A percentile compares a stretch with the other conserved stretches of the same genome.
These are phyloP conservation scores for Intellagama lesueurii DNA, from an alignment of 2,797 vertebrate species.

Conservation along the genomic window DNA sequence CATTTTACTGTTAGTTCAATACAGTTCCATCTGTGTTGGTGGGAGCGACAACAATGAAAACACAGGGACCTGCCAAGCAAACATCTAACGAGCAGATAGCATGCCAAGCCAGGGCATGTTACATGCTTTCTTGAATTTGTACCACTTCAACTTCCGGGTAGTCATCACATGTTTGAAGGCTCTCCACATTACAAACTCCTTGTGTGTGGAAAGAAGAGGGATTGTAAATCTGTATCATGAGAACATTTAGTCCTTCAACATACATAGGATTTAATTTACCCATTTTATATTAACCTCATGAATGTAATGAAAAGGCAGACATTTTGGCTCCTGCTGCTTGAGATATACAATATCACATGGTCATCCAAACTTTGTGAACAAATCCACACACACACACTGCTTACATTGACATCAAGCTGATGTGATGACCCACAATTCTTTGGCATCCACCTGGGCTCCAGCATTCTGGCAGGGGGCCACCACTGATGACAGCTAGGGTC, in stretches of 20 bases:
- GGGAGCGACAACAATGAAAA: not conserved
- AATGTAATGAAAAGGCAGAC: not conserved
- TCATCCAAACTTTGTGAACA: not conserved
- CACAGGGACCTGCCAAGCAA: not conserved
- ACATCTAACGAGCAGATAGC: not conserved
- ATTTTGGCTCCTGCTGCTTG: no score
- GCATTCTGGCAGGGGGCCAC: not conserved
- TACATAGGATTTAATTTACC: not conserved
- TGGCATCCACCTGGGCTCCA: not conserved
- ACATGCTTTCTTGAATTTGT: not conserved
- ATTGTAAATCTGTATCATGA: not conserved
- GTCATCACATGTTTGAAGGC: not conserved
- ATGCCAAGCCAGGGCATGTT: not conserved
- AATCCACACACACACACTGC: not conserved
- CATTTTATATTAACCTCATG: not conserved
- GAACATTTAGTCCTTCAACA: not conserved
- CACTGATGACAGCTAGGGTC: not conserved
- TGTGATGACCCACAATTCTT: no score
- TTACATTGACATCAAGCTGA: not conserved
- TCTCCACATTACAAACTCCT: not conserved
- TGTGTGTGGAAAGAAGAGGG: not conserved
- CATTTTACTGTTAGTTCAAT: not conserved
- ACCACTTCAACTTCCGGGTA: not conserved
- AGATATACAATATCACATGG: no score
- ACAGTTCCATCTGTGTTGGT: not conserved